phyloP scores from a whole-genome alignment of 2,797 vertebrate genomes.

The Pipistrellus nathusii region DNA sequence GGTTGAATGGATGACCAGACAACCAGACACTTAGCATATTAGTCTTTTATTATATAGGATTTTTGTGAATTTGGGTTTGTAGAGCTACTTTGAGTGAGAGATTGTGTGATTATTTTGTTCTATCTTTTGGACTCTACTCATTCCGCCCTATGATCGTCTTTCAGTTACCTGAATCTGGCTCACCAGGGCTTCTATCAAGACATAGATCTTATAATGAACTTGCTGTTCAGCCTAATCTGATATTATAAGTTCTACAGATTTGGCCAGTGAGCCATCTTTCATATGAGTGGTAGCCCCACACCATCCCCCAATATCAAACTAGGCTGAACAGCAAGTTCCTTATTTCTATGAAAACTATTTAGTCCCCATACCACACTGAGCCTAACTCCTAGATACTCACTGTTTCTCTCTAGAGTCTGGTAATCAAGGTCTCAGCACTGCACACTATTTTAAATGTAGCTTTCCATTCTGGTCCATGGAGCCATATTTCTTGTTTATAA shows the following conservation, averaged over 20 bases:
- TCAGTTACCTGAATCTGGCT: not conserved
- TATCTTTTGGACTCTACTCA: constrained; percentile 28
- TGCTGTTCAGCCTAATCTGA: not conserved
- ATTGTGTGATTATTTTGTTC: constrained; percentile 24
- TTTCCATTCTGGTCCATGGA: constrained; percentile 16
- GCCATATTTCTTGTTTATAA: not conserved
- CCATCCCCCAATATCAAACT: not conserved
- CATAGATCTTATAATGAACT: not conserved
- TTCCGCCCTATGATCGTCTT: not conserved
- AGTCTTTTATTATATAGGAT: not conserved
- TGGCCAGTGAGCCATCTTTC: not conserved
- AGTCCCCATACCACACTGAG: not conserved
- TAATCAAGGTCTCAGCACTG: not conserved
- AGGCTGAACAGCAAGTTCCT: not conserved
- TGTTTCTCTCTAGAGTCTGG: not conserved
- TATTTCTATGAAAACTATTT: not conserved
- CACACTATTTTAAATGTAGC: not conserved
- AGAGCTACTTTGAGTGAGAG: constrained; percentile 10
- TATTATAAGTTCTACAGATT: not conserved
- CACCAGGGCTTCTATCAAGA: not conserved
- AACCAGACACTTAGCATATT: too few relatives aligned
- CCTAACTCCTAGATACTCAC: not conserved
- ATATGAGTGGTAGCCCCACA: not conserved
- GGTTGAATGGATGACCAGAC: too few relatives aligned
- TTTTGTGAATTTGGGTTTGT: constrained; percentile 53